Evolutionary conservation across 1,140 invertebrate species (phyloP).

Genomic region (Lineus longissimus): DNA sequence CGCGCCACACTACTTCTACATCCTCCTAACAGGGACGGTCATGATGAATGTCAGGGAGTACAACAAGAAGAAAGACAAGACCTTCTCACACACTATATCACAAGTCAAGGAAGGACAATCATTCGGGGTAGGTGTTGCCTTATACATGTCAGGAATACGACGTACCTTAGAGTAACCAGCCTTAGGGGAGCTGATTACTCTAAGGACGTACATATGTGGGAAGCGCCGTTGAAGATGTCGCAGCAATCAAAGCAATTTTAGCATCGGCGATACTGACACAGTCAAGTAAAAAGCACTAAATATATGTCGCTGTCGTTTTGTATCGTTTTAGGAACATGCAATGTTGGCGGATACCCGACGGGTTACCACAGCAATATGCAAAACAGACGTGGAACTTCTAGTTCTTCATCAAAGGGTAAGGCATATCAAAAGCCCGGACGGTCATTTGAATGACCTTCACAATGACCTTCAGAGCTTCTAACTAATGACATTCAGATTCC

Average conservation of each 20-base stretch:
- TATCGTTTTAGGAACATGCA: constrained; percentile 31
- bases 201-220: too few species aligned
- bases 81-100: constrained; percentile 31
- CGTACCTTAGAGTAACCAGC: neutral
- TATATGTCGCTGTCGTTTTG: too few species aligned
- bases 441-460: too few species aligned
- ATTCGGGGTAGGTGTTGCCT: constrained; percentile 30
- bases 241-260: too few species aligned
- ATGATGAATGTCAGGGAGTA: constrained; percentile 33
- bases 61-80: constrained; percentile 26
- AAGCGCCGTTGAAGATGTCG: too few species aligned
- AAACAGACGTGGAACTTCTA: constrained; percentile 33
- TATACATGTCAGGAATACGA: neutral
- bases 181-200: too few species aligned
- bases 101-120: constrained; percentile 33
- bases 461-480: too few species aligned
- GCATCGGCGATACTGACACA: too few species aligned
- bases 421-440: too few species aligned
- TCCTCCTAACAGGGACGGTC: constrained; percentile 34
- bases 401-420: constrained; percentile 35
- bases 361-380: constrained; percentile 38
- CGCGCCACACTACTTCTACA: constrained; percentile 34
- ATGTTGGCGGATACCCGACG: constrained; percentile 27
- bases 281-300: too few species aligned
- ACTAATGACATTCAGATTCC: too few species aligned